Evolutionary conservation across 2,888 invertebrate genomes (phyloP), one percentile per base, ranked within the genome.

Genomic region (Oscheius sp.): DNA sequence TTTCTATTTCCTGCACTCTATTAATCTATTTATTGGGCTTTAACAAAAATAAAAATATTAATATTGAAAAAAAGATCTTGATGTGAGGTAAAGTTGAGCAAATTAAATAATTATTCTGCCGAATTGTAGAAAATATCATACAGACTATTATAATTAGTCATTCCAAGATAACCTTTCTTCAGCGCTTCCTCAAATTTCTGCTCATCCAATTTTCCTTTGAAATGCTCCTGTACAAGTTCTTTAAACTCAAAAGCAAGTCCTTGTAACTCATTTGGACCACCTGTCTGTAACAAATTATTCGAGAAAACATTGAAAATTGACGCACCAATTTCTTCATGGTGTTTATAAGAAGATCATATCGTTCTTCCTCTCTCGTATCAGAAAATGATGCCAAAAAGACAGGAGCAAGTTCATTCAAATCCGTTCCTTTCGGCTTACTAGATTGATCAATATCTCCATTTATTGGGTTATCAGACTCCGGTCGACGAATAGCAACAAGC

Each of bases 171-270:
- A 28, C 65, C 38, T 14, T 26, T 22, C 30, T 54, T 65, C 20
- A 65, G 45, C 12, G 65, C 65, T 6, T 26, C 38, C 14, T 54
- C 30, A 9, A 65, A 32, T n/a, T 36, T n/a, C 6, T n/a, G 20
- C 12, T 44, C 9, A 22, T 65, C 54, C n/a, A 59, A 17, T 8
- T 54, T 17, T 24, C 17, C 30, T 26, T 44, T 41, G 4, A 26
- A 14, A n/a, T n/a, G n/a, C n/a, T n/a, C n/a, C n/a, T n/a, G n/a
- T n/a, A n/a, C n/a, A n/a, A n/a, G n/a, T 14, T 65, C 41, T 17
- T 65, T 32, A 32, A 44, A 65, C n/a, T 51, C 45, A 54, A 54
- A 44, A 6, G 54, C 28, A 6, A 41, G n/a, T 14, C 33, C 38
- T 4, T 24, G 36, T 6, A 30, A 5, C 2, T 30, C 14, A 6